These are phyloP conservation scores for Meda fulgida DNA, from an alignment of 2,797 vertebrate genomes.

Conservation along the genomic window DNA sequence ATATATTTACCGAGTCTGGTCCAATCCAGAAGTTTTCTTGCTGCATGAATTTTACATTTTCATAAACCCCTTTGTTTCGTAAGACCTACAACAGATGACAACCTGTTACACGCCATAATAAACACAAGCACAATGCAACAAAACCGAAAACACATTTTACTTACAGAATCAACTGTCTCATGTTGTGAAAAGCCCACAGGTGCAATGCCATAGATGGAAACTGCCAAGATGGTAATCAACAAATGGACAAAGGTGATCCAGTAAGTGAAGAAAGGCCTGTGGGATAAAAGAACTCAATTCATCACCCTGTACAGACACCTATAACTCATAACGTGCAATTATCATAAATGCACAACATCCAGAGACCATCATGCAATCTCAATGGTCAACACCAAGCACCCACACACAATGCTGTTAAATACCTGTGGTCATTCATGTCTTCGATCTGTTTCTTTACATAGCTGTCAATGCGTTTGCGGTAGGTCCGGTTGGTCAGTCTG, in stretches of 20 bases:
- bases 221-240: constrained; percentile 90
- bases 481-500: constrained; percentile 92
- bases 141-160: constrained; percentile 58
- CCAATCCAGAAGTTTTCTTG: constrained; percentile 99
- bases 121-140: background rate
- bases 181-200: constrained; percentile 97
- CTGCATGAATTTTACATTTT: constrained; percentile 96
- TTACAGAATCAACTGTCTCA: constrained; percentile 95
- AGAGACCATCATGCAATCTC: background rate
- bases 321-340: background rate
- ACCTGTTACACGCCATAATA: constrained; percentile 8
- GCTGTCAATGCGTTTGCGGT: constrained; percentile 96
- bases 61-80: constrained; percentile 94
- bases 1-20: constrained; percentile 89
- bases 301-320: background rate
- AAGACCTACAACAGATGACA: constrained; percentile 81
- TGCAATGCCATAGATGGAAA: constrained; percentile 92
- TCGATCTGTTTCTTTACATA: constrained; percentile 94
- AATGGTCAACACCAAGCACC: background rate
- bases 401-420: background rate
- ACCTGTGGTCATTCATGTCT: constrained; percentile 99
- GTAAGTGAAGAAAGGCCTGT: constrained; percentile 96
- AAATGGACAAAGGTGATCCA: constrained; percentile 98
- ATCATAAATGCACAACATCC: background rate
- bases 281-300: constrained; percentile 31